phyloP scores from a whole-genome alignment of 2,888 invertebrate species.

The Fissipunctia ypsillon region DNA sequence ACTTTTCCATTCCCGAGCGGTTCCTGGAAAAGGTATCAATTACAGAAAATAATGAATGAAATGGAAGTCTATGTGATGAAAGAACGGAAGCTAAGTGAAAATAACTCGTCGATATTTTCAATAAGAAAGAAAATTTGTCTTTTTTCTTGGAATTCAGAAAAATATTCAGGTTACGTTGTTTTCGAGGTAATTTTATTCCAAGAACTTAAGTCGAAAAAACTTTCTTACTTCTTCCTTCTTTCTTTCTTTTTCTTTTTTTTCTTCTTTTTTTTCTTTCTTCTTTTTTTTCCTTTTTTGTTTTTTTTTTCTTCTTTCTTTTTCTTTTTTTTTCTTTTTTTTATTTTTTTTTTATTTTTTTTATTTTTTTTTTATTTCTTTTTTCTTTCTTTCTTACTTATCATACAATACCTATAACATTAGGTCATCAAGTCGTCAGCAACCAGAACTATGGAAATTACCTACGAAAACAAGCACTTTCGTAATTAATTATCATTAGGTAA shows the following conservation, averaged over 20 bases:
- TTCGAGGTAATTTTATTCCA: not conserved
- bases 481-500: slow-evolving; percentile 9
- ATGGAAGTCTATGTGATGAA: not conserved
- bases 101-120: not conserved
- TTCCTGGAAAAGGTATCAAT: slow-evolving; percentile 5
- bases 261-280: too few species aligned
- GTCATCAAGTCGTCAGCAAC: not conserved
- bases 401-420: too few species aligned
- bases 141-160: not conserved
- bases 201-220: not conserved
- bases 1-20: not conserved
- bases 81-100: not conserved
- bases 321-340: too few species aligned
- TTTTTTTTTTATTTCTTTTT: too few species aligned
- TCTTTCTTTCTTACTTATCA: too few species aligned
- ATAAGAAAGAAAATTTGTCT: not conserved
- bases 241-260: too few species aligned
- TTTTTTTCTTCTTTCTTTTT: too few species aligned
- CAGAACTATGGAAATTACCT: not conserved
- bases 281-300: too few species aligned
- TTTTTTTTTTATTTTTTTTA: too few species aligned
- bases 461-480: not conserved
- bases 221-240: too few species aligned
- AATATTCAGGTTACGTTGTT: not conserved
- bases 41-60: not conserved